phyloP scores from a whole-genome alignment of 2,113 vertebrate genomes.

The Gila orcuttii region DNA sequence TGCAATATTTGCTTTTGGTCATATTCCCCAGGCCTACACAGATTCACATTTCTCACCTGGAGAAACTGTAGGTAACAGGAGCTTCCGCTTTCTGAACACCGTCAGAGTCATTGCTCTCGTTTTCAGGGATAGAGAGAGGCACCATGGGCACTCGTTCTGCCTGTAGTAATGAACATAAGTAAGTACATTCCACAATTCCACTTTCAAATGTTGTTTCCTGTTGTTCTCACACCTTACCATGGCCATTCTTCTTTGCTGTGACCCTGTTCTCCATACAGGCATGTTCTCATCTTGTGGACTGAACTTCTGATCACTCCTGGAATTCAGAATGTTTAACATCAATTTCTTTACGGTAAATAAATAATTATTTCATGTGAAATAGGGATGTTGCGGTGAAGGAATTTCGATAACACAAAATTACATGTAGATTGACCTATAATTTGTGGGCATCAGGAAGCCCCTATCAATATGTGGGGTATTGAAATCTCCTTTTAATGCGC shows the following conservation, averaged over 20 bases:
- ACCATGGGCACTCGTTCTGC: conserved; percentile 70
- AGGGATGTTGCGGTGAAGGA: not conserved
- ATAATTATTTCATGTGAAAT: not conserved
- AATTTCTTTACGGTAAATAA: not conserved
- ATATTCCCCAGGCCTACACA: not conserved
- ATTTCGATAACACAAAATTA: too few species aligned
- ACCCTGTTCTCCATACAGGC: conserved; percentile 64
- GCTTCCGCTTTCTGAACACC: conserved; percentile 54
- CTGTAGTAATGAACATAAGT: conserved; percentile 53
- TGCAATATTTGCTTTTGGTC: not conserved
- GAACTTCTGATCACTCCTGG: conserved; percentile 61
- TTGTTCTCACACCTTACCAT: conserved; percentile 60
- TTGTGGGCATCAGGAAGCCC: too few species aligned
- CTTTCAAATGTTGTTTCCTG: not conserved
- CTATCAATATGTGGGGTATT: too few species aligned
- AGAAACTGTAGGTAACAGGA: conserved; percentile 46
- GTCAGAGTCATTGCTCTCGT: conserved; percentile 56
- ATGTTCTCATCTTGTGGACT: conserved; percentile 65
- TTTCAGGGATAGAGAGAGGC: conserved; percentile 73
- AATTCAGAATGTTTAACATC: not conserved
- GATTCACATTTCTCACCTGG: conserved; percentile 60
- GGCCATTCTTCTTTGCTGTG: conserved; percentile 61
- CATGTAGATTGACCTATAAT: too few species aligned
- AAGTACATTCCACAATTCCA: not conserved
- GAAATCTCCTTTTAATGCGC: too few species aligned